Base-by-base conservation (phyloP, 2,797 vertebrate species). In the Ctenochaetus hawaiiensis region DNA sequence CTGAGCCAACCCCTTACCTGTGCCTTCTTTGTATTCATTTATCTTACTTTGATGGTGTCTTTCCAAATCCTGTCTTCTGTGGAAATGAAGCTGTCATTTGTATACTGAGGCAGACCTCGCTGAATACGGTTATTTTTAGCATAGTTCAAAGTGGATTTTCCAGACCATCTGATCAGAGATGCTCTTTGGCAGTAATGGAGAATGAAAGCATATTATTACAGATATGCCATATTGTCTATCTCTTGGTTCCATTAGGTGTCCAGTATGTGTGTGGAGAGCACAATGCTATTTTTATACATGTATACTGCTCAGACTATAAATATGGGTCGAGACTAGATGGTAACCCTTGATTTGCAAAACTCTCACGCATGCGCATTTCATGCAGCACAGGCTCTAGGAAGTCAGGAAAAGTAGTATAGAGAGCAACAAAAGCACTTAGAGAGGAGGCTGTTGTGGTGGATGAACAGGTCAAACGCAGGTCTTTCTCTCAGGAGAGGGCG, bases 181-280 rank as follows among this genome's bases (percentile, higher is more conserved):
- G 64, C 67, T 77, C 54, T 81, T 80, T 56, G 68, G 63, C 72
- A 75, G 68, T 83, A 88, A 87, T 84, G 64, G 81, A 77, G 67
- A 86, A 79, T 85, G 41, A 88, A 89, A 89, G 78, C 80, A 77
- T 82, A 77, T 89, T 80, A 83, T 87, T 84, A 83, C 45, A 83
- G 52, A 80, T 45, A 70, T 58, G 60, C 53, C 62, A 47, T 80
- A 67, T 80, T 76, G 52, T 71, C 51, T 75, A 59, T 82, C 69
- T 87, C 60, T 70, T 80, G 79, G 53, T 62, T 89, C 82, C 80
- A 86, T 90, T 87, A 86, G 74, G 26, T 70, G 66, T 72, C 77
- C 53, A 53, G 18, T 48, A 44, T 68, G 47, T 52, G 48, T 83
- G 44, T 72, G 37, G 39, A 73, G 11, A 80, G 76, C 43, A 79